A percentile compares a stretch with the other conserved stretches of the same genome.
Evolutionary conservation across 2,888 invertebrate genomes (phyloP).

Genomic region (Lepas anatifera): DNA sequence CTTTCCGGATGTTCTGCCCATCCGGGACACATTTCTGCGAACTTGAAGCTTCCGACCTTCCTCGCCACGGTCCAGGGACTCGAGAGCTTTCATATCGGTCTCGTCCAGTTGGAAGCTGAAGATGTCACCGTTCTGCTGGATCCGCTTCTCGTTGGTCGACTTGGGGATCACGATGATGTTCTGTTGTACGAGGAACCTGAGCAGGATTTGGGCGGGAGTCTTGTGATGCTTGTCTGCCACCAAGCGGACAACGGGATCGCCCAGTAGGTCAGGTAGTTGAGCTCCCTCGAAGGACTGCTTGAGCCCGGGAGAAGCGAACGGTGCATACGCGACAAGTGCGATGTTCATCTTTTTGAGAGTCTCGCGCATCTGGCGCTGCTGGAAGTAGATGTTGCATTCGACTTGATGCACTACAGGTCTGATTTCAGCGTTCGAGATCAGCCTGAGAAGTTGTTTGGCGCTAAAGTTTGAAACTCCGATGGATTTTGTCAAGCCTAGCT

Average conservation of each 20-base stretch:
- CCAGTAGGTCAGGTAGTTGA: slow-evolving; percentile 46
- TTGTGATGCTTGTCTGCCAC: slow-evolving; percentile 36
- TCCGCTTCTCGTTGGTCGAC: slow-evolving; percentile 31
- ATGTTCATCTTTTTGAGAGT: slow-evolving; percentile 52
- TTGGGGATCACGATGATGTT: slow-evolving; percentile 34
- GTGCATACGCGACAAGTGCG: slow-evolving; percentile 35
- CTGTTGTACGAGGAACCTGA: slow-evolving; percentile 33
- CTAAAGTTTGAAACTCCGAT: slow-evolving; percentile 81
- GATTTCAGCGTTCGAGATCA: slow-evolving; percentile 47
- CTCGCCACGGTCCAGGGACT: slow-evolving; percentile 49
- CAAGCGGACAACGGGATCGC: slow-evolving; percentile 45
- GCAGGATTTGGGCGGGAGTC: slow-evolving; percentile 27
- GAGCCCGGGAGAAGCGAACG: slow-evolving; percentile 35
- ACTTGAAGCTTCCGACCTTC: slow-evolving; percentile 56
- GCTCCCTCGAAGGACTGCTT: slow-evolving; percentile 22
- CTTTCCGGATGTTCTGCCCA: not conserved
- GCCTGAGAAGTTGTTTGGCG: slow-evolving; percentile 51
- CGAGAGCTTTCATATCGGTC: slow-evolving; percentile 48
- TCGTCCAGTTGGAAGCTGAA: slow-evolving; percentile 56
- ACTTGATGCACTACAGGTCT: slow-evolving; percentile 50
- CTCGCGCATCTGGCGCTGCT: slow-evolving; percentile 48
- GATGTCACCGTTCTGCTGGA: slow-evolving; percentile 33
- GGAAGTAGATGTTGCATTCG: slow-evolving; percentile 65
- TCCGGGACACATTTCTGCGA: slow-evolving; percentile 50
- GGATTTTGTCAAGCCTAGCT: slow-evolving; percentile 53